Percentiles rank a stretch among this genome's conserved stretches.
phyloP scores from a whole-genome alignment of 2,113 vertebrate genomes.

The Syngnathus typhle region DNA sequence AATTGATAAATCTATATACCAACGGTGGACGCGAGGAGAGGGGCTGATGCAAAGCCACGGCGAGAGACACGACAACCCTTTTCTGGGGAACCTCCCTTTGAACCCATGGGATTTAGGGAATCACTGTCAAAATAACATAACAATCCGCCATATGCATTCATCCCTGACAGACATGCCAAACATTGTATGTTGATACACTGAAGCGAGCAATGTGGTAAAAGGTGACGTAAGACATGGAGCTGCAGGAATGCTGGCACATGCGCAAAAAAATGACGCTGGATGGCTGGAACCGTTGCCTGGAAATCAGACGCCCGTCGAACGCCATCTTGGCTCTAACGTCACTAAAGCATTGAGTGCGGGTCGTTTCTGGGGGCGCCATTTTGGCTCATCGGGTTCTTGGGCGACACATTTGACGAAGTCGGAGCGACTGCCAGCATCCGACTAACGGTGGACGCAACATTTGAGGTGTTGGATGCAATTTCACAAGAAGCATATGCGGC shows the following conservation, averaged over 20 bases:
- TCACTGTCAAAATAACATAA: background rate
- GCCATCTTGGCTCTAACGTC: slow-evolving; percentile 66
- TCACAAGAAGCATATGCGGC: slow-evolving; percentile 13
- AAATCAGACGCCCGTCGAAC: slow-evolving; percentile 39
- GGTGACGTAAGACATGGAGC: slow-evolving; percentile 69
- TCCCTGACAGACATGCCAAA: background rate
- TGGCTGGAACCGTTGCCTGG: slow-evolving; percentile 43
- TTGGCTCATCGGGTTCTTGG: slow-evolving; percentile 65
- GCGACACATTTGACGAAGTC: slow-evolving; percentile 59
- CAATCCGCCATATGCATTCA: background rate
- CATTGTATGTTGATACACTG: background rate
- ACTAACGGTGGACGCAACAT: slow-evolving; percentile 47
- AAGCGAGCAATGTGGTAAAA: slow-evolving; percentile 26
- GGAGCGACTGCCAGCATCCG: slow-evolving; percentile 48
- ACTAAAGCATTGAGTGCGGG: background rate
- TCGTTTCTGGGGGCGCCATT: slow-evolving; percentile 35
- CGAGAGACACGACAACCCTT: background rate
- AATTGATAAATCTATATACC: slow-evolving; percentile 30
- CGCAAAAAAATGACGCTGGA: slow-evolving; percentile 28
- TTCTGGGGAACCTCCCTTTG: slow-evolving; percentile 24
- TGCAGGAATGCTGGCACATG: slow-evolving; percentile 48
- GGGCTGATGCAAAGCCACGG: background rate
- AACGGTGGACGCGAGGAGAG: slow-evolving; percentile 18
- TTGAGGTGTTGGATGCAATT: slow-evolving; percentile 26
- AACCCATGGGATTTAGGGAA: slow-evolving; percentile 25